These are phyloP conservation scores for Aphis craccivora DNA, from an alignment of 1,140 invertebrate genomes.

Conservation along the genomic window DNA sequence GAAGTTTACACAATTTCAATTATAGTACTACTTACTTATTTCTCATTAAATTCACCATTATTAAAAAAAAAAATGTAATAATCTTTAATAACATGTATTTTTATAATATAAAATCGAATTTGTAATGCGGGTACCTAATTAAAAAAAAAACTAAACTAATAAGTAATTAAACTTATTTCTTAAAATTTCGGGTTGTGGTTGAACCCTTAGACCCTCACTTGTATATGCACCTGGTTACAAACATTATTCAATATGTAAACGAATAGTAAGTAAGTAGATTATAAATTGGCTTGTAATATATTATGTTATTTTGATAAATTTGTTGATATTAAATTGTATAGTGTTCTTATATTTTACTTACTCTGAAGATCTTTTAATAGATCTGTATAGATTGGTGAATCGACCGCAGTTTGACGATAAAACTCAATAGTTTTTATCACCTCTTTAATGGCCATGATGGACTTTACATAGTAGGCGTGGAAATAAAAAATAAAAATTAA, in stretches of 20 bases:
- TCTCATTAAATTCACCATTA: too few relatives aligned
- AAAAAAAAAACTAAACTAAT: too few relatives aligned
- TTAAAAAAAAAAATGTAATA: too few relatives aligned
- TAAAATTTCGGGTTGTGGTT: too few relatives aligned
- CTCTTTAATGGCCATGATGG: slow-evolving; percentile 46
- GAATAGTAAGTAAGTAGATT: neutral
- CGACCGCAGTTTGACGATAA: neutral
- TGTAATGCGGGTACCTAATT: too few relatives aligned
- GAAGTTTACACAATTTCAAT: too few relatives aligned
- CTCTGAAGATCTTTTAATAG: slow-evolving; percentile 7
- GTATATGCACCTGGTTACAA: neutral
- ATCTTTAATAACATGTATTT: too few relatives aligned
- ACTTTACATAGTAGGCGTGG: neutral
- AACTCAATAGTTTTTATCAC: slow-evolving; percentile 25
- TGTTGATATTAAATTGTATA: neutral
- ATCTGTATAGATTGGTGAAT: neutral
- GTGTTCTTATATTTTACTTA: neutral
- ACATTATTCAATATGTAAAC: neutral
- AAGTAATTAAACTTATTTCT: too few relatives aligned
- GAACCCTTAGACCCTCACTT: neutral
- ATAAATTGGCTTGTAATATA: too few relatives aligned
- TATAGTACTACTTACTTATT: too few relatives aligned
- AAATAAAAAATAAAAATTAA: neutral
- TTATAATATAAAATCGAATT: too few relatives aligned
- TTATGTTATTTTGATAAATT: neutral